Evolutionary conservation across 2,113 vertebrate genomes (phyloP), one percentile per base, ranked within the genome.

Genomic region (Grammomys dolichurus): DNA sequence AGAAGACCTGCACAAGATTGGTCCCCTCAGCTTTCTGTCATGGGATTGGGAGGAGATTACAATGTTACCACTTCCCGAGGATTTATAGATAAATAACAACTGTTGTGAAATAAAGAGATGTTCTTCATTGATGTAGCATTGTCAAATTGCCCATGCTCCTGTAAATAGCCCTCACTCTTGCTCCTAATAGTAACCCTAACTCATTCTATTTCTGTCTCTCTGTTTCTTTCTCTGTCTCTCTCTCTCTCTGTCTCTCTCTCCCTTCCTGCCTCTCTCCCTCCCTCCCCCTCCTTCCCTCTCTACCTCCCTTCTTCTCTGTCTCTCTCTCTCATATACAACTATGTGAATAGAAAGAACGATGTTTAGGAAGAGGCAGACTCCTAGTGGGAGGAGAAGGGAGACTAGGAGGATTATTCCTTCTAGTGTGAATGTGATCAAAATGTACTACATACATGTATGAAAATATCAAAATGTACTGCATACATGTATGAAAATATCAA

Each of bases 231-330:
- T 72, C 36, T n/a, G 1, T 72, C 14, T 40, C 19, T 73, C 17
- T 72, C 7, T 63, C 4, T 63, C 60, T 24, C 22, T 63, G 6
- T 7, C 60, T 24, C 60, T 7, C 24, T 46, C n/a, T 20, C 70
- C 9, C 7, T 19, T 7, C 10, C 40, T 40, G 40, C 40, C 6
- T 5, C 3, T 4, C n/a, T 24, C 72, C 4, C n/a, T 6, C 10
- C 6, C 17, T 33, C 4, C 33, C 11, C 26, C n/a, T 40, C 22
- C 17, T 58, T 58, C 56, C 56, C 46, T 9, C 19, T 40, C 69
- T 36, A 33, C 12, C 5, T 14, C 14, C 16, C 11, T 3, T 2
- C 6, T 33, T 70, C 69, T 6, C 33, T 26, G 10, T 56, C 33
- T 51, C 9, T 24, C 5, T 17, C 58, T 43, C 14, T 85, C 4